Base-by-base conservation (phyloP, 2,797 vertebrate genomes). In the Benthosema pterotum region DNA sequence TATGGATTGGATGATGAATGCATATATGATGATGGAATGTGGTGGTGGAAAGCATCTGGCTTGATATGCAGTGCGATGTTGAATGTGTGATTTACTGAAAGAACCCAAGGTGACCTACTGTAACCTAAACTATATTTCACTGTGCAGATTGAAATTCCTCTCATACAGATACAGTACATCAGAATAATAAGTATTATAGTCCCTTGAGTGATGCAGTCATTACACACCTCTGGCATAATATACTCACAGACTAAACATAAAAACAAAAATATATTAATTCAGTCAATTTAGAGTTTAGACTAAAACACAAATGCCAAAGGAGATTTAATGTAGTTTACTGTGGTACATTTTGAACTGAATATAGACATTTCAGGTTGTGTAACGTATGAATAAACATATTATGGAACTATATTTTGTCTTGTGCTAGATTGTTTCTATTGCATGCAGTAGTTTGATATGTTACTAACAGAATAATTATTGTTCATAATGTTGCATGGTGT, bases 401-500 rank as follows among this genome's bases (percentile, higher is more conserved):
- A 65, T 53, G 25, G 45, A 65, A 52, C 9, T 38, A 63, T 78
- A 49, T 69, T 74, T 75, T 51, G 78, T 85, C 61, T 82, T 69
- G 77, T 86, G 75, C 56, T 58, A 68, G 61, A 14, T 38, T 65
- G 15, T 69, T 85, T 71, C 57, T 58, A 49, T 25, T 25, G 22
- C 22, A 25, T 75, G 32, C 32, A 38, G 73, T 67, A 45, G 55
- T 74, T 81, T 63, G 43, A 58, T 77, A 67, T 79, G 55, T 68
- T 66, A 64, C 15, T 54, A 4, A 57, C 17, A 11, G 50, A 2
- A 28, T 57, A 43, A 42, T 67, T 65, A 72, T 53, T 70, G 65
- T 82, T 45, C 80, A 63, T 74, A 52, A 60, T 72, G 69, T 84
- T 78, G 85, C 80, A 82, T 86, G 78, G 50, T 79, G 79, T 80